Conservation (phyloP, 2,797 vertebrate genomes). For the Halcyon leucocephala region DNA sequence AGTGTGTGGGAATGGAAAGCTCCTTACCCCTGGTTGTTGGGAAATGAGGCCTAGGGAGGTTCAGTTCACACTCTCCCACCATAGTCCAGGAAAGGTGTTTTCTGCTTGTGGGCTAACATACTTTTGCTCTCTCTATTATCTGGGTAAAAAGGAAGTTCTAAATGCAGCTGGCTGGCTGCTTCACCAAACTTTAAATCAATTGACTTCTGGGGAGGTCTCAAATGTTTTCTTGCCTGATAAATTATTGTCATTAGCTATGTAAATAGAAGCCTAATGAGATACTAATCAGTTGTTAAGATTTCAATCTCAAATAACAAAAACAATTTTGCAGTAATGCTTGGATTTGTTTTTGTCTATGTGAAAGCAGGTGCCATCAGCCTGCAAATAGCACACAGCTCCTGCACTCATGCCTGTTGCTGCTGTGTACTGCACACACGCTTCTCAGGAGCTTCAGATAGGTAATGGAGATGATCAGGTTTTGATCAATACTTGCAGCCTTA, state of each 20-base stretch:
- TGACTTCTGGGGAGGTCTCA: background rate
- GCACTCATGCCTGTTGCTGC: background rate
- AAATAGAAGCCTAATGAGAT: conserved; percentile 44
- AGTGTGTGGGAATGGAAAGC: background rate
- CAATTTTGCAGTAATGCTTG: background rate
- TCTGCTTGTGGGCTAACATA: background rate
- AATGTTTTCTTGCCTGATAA: conserved; percentile 19
- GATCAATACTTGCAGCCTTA: background rate
- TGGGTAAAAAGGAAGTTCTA: background rate
- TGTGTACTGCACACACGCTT: accelerated
- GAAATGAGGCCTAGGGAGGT: background rate
- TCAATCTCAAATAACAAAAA: conserved; percentile 25
- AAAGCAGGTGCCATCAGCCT: background rate
- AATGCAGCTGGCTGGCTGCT: background rate
- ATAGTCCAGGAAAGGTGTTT: background rate
- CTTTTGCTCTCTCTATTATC: background rate
- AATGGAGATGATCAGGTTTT: background rate
- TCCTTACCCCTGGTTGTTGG: background rate
- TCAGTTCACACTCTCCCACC: background rate
- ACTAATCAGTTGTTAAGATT: conserved; percentile 58
- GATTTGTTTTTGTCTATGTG: background rate
- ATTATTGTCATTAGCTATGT: conserved; percentile 42
- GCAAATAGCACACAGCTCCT: background rate
- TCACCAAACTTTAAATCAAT: background rate
- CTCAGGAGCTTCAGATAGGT: accelerated